A percentile compares a stretch with the other conserved stretches of the same genome.
phyloP scores from a whole-genome alignment of 2,113 vertebrate genomes.

The Hippolais icterina region DNA sequence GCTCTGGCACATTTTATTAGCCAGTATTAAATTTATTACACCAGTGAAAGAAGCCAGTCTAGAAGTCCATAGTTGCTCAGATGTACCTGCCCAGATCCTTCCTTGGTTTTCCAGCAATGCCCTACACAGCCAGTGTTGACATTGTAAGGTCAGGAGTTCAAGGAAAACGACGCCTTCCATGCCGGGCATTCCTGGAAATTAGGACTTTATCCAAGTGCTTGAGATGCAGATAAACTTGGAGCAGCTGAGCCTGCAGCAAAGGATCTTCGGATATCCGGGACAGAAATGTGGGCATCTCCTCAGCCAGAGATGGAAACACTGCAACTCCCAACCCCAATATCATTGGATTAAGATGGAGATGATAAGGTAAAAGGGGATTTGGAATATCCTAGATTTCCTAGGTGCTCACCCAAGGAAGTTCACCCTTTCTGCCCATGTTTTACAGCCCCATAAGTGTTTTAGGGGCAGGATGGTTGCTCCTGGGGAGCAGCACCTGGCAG shows the following conservation, averaged over 20 bases:
- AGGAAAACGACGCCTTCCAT: not conserved
- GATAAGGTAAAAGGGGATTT: not conserved
- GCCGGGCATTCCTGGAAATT: not conserved
- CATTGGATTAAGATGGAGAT: not conserved
- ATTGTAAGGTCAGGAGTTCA: not conserved
- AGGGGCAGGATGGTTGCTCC: not conserved
- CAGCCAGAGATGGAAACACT: accelerated
- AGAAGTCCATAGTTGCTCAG: not conserved
- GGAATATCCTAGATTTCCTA: not conserved
- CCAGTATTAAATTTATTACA: not conserved
- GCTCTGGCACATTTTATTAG: conserved; percentile 32
- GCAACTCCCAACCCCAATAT: not conserved
- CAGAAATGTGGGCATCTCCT: not conserved
- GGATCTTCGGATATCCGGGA: not conserved
- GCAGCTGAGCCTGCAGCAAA: not conserved
- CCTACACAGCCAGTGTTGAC: not conserved
- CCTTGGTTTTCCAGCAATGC: not conserved
- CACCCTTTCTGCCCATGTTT: not conserved
- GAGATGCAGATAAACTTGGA: not conserved
- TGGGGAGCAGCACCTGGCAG: not conserved
- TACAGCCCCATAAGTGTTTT: not conserved
- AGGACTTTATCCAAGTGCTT: not conserved
- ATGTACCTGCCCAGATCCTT: not conserved
- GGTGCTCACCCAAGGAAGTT: not conserved
- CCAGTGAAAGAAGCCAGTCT: not conserved